Percentiles rank a stretch among this genome's conserved stretches.
Conservation (phyloP, 2,113 vertebrate species). For the Arothron firmamentum region DNA sequence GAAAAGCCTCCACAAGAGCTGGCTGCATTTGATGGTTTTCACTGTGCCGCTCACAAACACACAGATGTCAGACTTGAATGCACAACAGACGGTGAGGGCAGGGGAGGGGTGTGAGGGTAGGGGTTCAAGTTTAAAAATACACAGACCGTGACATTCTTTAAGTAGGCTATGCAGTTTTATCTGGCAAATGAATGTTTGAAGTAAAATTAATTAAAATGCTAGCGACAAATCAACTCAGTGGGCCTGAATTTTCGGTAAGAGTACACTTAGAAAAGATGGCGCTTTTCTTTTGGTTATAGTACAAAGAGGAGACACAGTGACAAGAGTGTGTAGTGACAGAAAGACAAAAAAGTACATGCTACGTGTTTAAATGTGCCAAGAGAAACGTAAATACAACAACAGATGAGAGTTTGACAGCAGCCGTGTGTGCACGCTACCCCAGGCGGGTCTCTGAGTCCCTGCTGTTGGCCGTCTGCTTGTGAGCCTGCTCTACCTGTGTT, state of each 20-base stretch:
- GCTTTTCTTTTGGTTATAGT: not conserved
- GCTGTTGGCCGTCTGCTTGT: slow-evolving; percentile 71
- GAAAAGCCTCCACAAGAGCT: slow-evolving; percentile 59
- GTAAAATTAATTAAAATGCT: not conserved
- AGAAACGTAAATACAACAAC: slow-evolving; percentile 30
- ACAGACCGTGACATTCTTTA: slow-evolving; percentile 45
- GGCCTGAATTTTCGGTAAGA: not conserved
- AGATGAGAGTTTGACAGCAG: slow-evolving; percentile 63
- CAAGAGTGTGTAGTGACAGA: no score
- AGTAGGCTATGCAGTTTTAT: slow-evolving; percentile 6
- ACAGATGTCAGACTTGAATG: slow-evolving; percentile 74
- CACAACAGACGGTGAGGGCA: slow-evolving; percentile 57
- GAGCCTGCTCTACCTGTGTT: slow-evolving; percentile 73
- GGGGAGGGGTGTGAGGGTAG: slow-evolving; percentile 23
- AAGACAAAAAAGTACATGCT: no score
- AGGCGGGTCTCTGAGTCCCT: slow-evolving; percentile 61
- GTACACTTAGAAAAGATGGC: not conserved
- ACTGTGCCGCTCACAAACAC: slow-evolving; percentile 57
- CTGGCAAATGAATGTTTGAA: not conserved
- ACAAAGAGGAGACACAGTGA: not conserved
- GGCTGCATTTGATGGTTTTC: slow-evolving; percentile 56
- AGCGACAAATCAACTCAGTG: not conserved
- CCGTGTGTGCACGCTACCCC: slow-evolving; percentile 43
- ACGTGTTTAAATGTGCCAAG: no score
- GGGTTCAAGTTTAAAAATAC: slow-evolving; percentile 67